These are phyloP conservation scores for Pseudomugil gertrudae DNA, from an alignment of 2,797 vertebrate species.

Conservation along the genomic window DNA sequence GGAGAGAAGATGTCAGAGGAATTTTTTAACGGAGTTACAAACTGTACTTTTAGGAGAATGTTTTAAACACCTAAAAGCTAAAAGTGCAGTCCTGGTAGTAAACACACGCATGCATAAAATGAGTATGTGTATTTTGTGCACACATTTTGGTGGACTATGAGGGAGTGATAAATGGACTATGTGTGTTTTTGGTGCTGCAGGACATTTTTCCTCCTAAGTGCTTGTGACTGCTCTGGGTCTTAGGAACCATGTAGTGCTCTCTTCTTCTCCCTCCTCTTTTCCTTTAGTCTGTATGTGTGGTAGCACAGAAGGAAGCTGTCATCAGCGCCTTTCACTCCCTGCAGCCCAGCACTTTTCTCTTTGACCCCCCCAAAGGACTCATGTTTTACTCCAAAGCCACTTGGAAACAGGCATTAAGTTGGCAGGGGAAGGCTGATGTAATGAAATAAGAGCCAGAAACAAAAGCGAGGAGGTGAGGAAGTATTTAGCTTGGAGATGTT, in stretches of 20 bases:
- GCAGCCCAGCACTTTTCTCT: slow-evolving; percentile 46
- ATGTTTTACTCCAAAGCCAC: slow-evolving; percentile 55
- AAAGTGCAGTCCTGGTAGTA: slow-evolving; percentile 29
- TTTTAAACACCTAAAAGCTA: slow-evolving; percentile 58
- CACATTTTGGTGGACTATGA: slow-evolving; percentile 61
- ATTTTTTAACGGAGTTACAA: slow-evolving; percentile 36
- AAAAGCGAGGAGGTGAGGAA: slow-evolving; percentile 31
- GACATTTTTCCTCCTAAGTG: slow-evolving; percentile 79
- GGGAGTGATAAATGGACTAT: slow-evolving; percentile 77
- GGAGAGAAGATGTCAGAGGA: slow-evolving; percentile 40
- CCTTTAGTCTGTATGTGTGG: slow-evolving; percentile 33
- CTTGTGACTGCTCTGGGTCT: slow-evolving; percentile 78
- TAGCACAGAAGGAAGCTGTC: slow-evolving; percentile 61
- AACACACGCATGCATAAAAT: slow-evolving; percentile 8
- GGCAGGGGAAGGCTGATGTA: slow-evolving; percentile 33
- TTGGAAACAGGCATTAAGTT: slow-evolving; percentile 41
- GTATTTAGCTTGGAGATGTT: slow-evolving; percentile 31
- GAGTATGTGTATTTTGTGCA: not conserved
- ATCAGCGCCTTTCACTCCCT: slow-evolving; percentile 58
- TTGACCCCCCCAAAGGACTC: slow-evolving; percentile 29
- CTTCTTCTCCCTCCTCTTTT: slow-evolving; percentile 13
- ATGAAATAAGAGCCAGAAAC: slow-evolving; percentile 53
- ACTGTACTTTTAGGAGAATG: slow-evolving; percentile 43
- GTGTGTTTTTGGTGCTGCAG: slow-evolving; percentile 75
- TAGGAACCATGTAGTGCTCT: slow-evolving; percentile 59